phyloP scores from a whole-genome alignment of 92 coral and sea anemone species.

The Bergia puertoricense region DNA sequence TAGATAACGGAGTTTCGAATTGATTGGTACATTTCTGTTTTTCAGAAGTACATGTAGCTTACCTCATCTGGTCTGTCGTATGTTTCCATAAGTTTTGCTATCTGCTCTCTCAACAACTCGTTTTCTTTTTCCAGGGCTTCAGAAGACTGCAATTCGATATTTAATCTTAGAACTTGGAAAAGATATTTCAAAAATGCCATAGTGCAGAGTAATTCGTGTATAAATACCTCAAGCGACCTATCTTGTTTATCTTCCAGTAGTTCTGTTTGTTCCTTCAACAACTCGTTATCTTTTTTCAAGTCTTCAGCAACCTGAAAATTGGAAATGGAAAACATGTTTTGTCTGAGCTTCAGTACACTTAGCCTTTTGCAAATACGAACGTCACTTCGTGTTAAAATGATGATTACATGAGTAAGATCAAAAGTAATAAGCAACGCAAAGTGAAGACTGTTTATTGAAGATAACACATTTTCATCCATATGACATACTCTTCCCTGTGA shows the following conservation, averaged over 20 bases:
- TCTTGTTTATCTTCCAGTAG: not conserved
- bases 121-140: conserved; percentile 1
- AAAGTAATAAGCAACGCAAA: too few species aligned
- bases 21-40: not conserved
- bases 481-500: too few species aligned
- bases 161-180: not conserved
- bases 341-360: not conserved
- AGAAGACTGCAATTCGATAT: not conserved
- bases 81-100: not conserved
- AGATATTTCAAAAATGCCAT: too few species aligned
- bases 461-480: too few species aligned
- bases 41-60: not conserved
- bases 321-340: not conserved
- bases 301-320: not conserved
- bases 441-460: too few species aligned
- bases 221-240: not conserved
- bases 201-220: too few species aligned
- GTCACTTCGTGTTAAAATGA: too few species aligned
- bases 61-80: not conserved
- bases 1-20: not conserved
- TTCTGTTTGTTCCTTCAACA: not conserved
- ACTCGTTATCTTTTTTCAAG: not conserved
- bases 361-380: not conserved
- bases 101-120: not conserved
- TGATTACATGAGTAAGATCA: not conserved